phyloP scores from a whole-genome alignment of 2,797 vertebrate species.

The Tapera naevia region DNA sequence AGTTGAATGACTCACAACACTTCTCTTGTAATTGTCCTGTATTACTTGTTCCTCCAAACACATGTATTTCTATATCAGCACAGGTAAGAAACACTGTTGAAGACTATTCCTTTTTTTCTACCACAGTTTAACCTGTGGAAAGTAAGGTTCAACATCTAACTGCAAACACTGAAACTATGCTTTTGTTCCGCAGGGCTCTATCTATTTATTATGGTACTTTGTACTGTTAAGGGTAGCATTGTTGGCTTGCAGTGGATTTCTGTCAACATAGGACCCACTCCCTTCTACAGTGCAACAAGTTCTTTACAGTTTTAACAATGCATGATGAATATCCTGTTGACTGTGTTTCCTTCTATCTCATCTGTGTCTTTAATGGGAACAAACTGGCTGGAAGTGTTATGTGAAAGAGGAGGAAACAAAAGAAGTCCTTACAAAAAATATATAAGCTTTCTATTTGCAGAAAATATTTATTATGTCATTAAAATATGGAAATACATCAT shows the following conservation, averaged over 20 bases:
- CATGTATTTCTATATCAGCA: background rate
- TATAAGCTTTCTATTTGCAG: background rate
- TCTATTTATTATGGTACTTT: background rate
- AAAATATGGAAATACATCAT: background rate
- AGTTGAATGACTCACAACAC: background rate
- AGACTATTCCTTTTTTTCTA: background rate
- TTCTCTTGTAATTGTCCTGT: background rate
- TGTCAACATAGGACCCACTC: background rate
- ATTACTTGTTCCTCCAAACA: background rate
- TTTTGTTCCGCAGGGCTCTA: background rate
- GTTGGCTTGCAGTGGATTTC: background rate
- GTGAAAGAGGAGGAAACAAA: background rate
- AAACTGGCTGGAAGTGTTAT: background rate
- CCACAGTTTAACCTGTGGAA: background rate
- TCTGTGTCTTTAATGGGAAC: background rate
- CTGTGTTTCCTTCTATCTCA: background rate
- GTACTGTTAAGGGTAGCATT: background rate
- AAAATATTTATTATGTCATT: background rate
- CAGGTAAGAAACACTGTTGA: background rate
- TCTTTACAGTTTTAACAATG: background rate
- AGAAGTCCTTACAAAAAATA: background rate
- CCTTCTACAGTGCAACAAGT: background rate
- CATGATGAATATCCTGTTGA: background rate
- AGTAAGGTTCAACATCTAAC: background rate
- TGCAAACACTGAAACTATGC: background rate